Conservation (phyloP, 2,113 vertebrate genomes). For the Vulpes lagopus region DNA sequence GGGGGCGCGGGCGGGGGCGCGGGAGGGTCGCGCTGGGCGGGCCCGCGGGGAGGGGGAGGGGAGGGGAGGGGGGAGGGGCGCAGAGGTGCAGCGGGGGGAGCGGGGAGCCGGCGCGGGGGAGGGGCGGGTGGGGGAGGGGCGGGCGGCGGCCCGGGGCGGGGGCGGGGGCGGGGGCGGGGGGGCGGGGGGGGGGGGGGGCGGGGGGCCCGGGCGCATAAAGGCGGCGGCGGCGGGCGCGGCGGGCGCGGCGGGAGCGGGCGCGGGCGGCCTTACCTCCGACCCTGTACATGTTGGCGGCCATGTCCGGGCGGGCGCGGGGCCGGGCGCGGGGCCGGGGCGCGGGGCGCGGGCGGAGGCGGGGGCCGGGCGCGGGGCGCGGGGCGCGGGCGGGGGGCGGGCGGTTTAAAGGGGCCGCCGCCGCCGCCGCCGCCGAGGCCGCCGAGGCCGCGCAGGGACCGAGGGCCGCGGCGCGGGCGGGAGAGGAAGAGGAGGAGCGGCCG, state of each 20-base stretch:
- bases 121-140: neutral
- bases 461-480: conserved; percentile 78
- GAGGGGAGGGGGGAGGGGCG: neutral
- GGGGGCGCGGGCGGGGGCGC: neutral
- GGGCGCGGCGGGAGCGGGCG: too few relatives aligned
- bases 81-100: neutral
- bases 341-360: conserved; percentile 54
- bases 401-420: conserved; percentile 78
- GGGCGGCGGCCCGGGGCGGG: too few relatives aligned
- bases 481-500: conserved; percentile 77
- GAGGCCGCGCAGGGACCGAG: conserved; percentile 78
- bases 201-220: neutral
- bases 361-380: neutral
- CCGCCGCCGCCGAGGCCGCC: conserved; percentile 70
- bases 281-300: conserved; percentile 87
- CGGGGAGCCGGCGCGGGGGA: neutral
- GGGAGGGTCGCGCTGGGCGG: neutral
- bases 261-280: conserved; percentile 84
- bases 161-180: neutral
- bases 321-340: neutral
- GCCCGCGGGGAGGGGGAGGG: neutral
- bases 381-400: conserved; percentile 19
- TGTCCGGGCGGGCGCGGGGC: conserved; percentile 71
- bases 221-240: neutral
- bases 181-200: neutral